Evolutionary conservation across 2,113 vertebrate genomes (phyloP).

Genomic region (Aegypius monachus): DNA sequence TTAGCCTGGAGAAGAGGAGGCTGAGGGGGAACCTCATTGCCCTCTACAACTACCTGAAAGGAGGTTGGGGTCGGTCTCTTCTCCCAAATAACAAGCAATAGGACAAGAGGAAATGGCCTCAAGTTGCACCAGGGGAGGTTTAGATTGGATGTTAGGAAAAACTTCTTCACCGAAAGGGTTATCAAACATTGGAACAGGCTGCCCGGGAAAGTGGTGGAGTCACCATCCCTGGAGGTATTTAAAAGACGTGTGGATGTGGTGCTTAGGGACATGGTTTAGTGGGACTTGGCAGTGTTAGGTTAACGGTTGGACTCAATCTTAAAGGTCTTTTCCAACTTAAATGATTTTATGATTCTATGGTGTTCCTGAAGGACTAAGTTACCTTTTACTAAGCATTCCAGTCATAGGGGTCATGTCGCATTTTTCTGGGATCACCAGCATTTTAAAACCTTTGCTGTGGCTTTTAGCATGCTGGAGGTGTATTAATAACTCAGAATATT

Average conservation of each 20-base stretch:
- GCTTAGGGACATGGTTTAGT: not conserved
- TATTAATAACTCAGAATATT: not conserved
- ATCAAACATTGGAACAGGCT: not conserved
- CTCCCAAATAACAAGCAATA: not conserved
- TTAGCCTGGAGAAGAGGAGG: not conserved
- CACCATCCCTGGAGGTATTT: not conserved
- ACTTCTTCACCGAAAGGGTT: not conserved
- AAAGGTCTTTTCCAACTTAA: not conserved
- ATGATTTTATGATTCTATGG: not conserved
- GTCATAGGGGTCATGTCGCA: not conserved
- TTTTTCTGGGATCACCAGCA: not conserved
- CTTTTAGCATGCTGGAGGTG: not conserved
- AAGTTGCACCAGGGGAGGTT: not conserved
- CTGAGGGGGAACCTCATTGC: not conserved
- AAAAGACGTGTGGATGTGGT: not conserved
- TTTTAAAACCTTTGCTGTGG: not conserved
- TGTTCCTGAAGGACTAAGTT: not conserved
- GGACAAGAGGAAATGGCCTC: not conserved
- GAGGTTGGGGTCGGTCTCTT: rapidly evolving
- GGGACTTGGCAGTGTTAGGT: not conserved
- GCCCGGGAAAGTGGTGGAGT: not conserved
- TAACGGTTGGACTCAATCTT: not conserved
- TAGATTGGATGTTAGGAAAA: not conserved
- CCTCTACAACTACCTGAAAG: not conserved
- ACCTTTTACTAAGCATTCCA: not conserved